Percentiles rank a stretch among this genome's conserved stretches.
Conservation (phyloP, 2,888 invertebrate genomes). For the Orthosia incerta region DNA sequence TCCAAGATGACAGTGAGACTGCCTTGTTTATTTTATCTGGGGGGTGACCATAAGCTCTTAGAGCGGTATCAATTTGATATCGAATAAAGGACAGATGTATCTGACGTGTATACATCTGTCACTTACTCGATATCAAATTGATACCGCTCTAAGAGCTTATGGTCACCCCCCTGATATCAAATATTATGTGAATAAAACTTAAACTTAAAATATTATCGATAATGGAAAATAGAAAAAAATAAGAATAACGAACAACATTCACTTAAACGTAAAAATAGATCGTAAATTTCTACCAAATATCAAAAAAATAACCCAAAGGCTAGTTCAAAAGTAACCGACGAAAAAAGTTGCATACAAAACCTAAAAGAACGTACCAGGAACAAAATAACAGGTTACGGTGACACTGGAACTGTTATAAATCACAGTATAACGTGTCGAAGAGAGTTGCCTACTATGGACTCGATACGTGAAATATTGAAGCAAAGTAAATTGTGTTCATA, state of each 20-base stretch:
- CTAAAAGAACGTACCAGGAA: slow-evolving; percentile 21
- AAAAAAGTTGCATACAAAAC: neutral
- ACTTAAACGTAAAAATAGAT: neutral
- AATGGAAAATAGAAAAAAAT: neutral
- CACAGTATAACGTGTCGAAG: slow-evolving; percentile 37
- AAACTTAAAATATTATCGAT: too few species aligned
- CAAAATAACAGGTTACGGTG: slow-evolving; percentile 55
- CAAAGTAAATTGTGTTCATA: slow-evolving; percentile 36
- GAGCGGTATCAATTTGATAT: too few species aligned
- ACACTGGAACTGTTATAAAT: slow-evolving; percentile 59
- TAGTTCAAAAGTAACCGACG: neutral
- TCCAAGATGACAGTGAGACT: too few species aligned
- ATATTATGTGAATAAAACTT: too few species aligned
- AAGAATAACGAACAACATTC: too few species aligned
- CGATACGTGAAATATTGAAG: slow-evolving; percentile 47
- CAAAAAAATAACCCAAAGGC: neutral
- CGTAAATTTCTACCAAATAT: neutral
- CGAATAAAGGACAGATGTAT: too few species aligned
- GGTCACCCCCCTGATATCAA: too few species aligned
- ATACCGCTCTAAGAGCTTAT: too few species aligned
- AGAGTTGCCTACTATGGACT: slow-evolving; percentile 15
- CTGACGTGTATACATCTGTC: too few species aligned
- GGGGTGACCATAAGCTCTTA: too few species aligned
- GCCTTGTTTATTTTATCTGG: too few species aligned
- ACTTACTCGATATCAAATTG: too few species aligned